A percentile compares a stretch with the other conserved stretches of the same genome.
These are phyloP conservation scores for Yponomeuta sedellus DNA, from an alignment of 2,888 invertebrate genomes.

Conservation along the genomic window DNA sequence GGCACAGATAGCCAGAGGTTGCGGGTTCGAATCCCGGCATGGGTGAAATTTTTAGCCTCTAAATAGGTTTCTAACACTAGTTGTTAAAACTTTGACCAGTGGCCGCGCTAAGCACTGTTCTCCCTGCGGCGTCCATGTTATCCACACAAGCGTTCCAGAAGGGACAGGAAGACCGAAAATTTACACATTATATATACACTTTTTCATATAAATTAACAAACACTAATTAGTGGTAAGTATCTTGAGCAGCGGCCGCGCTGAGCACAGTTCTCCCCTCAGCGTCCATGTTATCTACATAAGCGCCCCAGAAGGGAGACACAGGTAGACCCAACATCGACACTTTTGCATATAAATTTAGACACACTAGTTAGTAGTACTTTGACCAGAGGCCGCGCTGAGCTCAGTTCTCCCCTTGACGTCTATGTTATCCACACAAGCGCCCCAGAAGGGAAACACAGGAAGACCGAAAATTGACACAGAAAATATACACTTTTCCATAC, in stretches of 20 bases:
- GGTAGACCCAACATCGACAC: slow-evolving; percentile 12
- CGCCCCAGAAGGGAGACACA: slow-evolving; percentile 96
- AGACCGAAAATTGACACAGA: not conserved
- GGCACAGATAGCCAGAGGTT: too few relatives aligned
- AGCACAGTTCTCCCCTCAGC: slow-evolving; percentile 94
- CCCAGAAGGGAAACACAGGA: slow-evolving; percentile 89
- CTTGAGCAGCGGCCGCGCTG: slow-evolving; percentile 90
- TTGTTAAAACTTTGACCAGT: not conserved
- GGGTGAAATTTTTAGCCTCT: too few relatives aligned
- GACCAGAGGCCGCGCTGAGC: not conserved
- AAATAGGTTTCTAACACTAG: too few relatives aligned
- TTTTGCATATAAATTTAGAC: not conserved
- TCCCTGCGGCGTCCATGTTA: slow-evolving; percentile 88
- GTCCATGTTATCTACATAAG: slow-evolving; percentile 96
- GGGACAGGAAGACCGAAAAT: not conserved
- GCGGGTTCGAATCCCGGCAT: too few relatives aligned
- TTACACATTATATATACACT: slow-evolving; percentile 3
- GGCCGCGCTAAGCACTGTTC: not conserved
- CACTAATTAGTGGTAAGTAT: slow-evolving; percentile 44
- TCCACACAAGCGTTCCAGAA: slow-evolving; percentile 97
- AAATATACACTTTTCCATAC: slow-evolving; percentile 7
- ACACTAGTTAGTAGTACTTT: not conserved
- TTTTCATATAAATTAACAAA: not conserved
- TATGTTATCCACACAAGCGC: slow-evolving; percentile 95
- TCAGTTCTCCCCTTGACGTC: slow-evolving; percentile 80